Evolutionary conservation across 2,797 vertebrate genomes (phyloP).

Genomic region (Gila robusta): DNA sequence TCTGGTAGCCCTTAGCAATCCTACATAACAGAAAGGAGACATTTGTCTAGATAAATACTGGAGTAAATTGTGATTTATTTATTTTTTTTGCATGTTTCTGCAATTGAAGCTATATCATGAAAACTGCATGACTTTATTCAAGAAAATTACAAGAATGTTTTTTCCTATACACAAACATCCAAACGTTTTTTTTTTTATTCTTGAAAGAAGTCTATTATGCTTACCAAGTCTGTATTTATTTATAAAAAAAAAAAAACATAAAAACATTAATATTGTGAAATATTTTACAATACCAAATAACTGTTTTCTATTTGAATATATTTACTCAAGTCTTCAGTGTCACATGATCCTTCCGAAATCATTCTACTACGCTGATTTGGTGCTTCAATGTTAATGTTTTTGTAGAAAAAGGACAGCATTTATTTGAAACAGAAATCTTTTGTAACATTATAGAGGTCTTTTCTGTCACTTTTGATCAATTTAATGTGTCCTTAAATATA

Average conservation of each 20-base stretch:
- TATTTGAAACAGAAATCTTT: not conserved
- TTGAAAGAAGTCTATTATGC: not conserved
- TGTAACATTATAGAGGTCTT: not conserved
- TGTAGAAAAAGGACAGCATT: too few relatives aligned
- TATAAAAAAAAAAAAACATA: too few relatives aligned
- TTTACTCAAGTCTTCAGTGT: too few relatives aligned
- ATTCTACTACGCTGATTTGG: too few relatives aligned
- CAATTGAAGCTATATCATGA: not conserved
- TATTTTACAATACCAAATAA: not conserved
- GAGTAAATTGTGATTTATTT: not conserved
- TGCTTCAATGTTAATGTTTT: too few relatives aligned
- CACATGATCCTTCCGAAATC: too few relatives aligned
- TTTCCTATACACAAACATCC: not conserved
- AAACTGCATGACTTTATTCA: not conserved
- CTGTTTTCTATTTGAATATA: too few relatives aligned
- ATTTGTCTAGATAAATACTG: not conserved
- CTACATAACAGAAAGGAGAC: conserved; percentile 68
- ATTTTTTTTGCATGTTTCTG: not conserved
- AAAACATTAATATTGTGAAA: not conserved
- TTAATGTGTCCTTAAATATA: not conserved
- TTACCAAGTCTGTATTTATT: not conserved
- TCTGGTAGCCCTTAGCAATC: conserved; percentile 99
- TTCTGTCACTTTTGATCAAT: not conserved
- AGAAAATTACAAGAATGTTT: not conserved
- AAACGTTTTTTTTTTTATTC: not conserved